phyloP scores from a whole-genome alignment of 2,888 invertebrate species.

The Acrocyrtus sp. region DNA sequence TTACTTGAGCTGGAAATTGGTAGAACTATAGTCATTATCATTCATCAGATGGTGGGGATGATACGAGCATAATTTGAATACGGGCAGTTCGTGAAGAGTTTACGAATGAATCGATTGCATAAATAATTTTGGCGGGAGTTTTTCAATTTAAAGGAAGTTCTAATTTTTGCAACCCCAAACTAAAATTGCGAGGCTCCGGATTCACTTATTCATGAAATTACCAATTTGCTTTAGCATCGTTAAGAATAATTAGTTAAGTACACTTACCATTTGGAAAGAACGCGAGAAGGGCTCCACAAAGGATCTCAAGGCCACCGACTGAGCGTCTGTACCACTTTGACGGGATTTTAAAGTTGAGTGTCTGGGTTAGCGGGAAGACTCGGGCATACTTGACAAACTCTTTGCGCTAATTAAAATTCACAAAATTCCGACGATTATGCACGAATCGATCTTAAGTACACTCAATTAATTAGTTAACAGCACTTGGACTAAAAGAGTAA shows the following conservation, averaged over 20 bases:
- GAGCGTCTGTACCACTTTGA: slow-evolving; percentile 91
- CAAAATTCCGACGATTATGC: slow-evolving; percentile 14
- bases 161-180: too few species aligned
- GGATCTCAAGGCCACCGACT: slow-evolving; percentile 84
- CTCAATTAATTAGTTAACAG: not conserved
- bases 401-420: slow-evolving; percentile 76
- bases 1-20: slow-evolving; percentile 84
- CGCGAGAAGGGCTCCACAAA: slow-evolving; percentile 81
- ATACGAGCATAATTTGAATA: too few species aligned
- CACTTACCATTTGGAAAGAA: slow-evolving; percentile 84
- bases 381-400: slow-evolving; percentile 97
- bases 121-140: not conserved
- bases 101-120: too few species aligned
- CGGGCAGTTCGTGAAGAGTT: too few species aligned
- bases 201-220: too few species aligned
- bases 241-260: too few species aligned
- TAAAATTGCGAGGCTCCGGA: too few species aligned
- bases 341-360: slow-evolving; percentile 86
- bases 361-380: slow-evolving; percentile 86
- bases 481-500: not conserved
- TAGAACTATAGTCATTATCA: too few species aligned
- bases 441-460: not conserved
- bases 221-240: too few species aligned
- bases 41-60: too few species aligned
- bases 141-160: not conserved